These are phyloP conservation scores for Plotosus lineatus DNA, from an alignment of 2,113 vertebrate species.

Conservation along the genomic window DNA sequence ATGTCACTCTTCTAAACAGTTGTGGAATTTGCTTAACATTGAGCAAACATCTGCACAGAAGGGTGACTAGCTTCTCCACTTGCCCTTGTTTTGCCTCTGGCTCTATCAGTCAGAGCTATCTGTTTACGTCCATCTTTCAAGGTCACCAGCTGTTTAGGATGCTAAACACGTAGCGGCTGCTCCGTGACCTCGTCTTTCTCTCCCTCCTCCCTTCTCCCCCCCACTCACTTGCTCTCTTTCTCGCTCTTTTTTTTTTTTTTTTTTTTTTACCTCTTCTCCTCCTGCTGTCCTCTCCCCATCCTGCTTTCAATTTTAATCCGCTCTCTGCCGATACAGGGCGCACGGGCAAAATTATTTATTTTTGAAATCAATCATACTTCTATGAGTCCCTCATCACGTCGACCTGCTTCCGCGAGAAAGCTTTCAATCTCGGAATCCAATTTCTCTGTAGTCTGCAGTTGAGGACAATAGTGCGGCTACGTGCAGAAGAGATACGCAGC, in stretches of 20 bases:
- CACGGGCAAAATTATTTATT: constrained; percentile 63
- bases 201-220: not conserved
- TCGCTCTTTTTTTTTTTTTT: not conserved
- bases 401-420: constrained; percentile 57
- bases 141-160: constrained; percentile 57
- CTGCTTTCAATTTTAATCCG: constrained; percentile 58
- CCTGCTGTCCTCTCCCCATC: constrained; percentile 29
- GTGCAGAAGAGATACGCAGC: constrained; percentile 27
- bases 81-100: constrained; percentile 15
- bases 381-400: constrained; percentile 63
- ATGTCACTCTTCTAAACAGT: not conserved
- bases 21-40: not conserved
- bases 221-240: constrained; percentile 3
- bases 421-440: constrained; percentile 39
- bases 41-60: constrained; percentile 20
- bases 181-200: constrained; percentile 37
- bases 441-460: constrained; percentile 43
- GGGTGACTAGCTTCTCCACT: constrained; percentile 13
- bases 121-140: constrained; percentile 48
- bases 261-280: not conserved
- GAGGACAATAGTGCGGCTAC: constrained; percentile 27
- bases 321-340: constrained; percentile 57
- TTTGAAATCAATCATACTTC: constrained; percentile 66
- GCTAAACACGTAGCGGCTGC: constrained; percentile 52
- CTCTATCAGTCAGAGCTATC: constrained; percentile 24